phyloP scores from a whole-genome alignment of 2,888 invertebrate genomes.

The Mythimna lalbum region DNA sequence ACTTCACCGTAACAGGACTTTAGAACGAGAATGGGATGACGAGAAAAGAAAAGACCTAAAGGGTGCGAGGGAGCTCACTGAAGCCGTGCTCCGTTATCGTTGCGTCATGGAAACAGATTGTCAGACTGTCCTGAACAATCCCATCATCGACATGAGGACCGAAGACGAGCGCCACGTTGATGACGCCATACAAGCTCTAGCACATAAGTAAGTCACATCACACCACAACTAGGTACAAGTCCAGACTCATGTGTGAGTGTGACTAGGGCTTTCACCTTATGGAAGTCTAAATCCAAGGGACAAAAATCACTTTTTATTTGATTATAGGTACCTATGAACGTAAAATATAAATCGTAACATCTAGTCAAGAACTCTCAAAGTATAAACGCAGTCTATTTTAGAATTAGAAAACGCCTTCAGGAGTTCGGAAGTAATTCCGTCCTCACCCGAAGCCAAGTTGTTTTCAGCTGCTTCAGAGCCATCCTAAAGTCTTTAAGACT shows the following conservation, averaged over 20 bases:
- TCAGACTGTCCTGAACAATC: slow-evolving; percentile 73
- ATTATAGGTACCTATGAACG: no score
- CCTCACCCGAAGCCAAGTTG: no score
- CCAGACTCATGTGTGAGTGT: background rate
- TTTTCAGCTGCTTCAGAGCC: no score
- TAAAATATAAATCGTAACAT: no score
- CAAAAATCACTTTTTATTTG: no score
- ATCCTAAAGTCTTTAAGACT: no score
- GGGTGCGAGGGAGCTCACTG: slow-evolving; percentile 80
- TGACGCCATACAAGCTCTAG: slow-evolving; percentile 78
- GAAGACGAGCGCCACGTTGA: slow-evolving; percentile 76
- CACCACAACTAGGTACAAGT: background rate
- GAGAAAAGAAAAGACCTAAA: slow-evolving; percentile 71
- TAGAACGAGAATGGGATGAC: slow-evolving; percentile 84
- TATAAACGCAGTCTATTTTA: no score
- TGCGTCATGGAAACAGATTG: slow-evolving; percentile 74
- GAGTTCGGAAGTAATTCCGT: no score
- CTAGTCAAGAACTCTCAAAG: no score
- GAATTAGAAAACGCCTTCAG: no score
- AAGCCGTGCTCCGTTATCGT: slow-evolving; percentile 82
- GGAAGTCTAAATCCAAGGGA: no score
- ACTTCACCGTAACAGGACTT: slow-evolving; percentile 68
- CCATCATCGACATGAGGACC: slow-evolving; percentile 76
- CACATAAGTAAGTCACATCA: slow-evolving; percentile 70
- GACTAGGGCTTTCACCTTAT: no score